Base-by-base conservation (phyloP, 2,888 invertebrate genomes). In the Leptogaster cylindrica region DNA sequence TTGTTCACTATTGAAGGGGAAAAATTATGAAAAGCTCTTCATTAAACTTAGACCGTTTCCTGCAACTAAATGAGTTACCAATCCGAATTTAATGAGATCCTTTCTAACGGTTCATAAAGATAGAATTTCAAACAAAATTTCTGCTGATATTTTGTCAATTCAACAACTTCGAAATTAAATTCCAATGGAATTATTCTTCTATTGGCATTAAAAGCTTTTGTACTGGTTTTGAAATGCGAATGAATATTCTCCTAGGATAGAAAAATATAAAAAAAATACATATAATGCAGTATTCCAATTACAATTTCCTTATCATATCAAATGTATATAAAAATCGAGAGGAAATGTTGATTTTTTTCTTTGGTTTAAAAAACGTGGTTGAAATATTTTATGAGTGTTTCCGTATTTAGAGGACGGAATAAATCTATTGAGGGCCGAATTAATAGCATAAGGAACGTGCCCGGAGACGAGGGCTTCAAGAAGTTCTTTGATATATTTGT, bases 381-480 rank as follows among this genome's bases (percentile, higher is more conserved):
- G 58, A 58, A 58, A 58, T 58, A 58, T 58, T 58, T 58, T 58
- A 58, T 58, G 58, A 58, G 58, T 41, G 58, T 58, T 58, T 16
- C 58, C 25, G 58, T 23, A 58, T 58, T 58, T 41, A 58, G 58
- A 41, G 36, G 41, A 58, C 39, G 39, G 25, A 27, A 58, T 58
- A 58, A 58, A 58, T 58, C 58, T 58, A 58, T 58, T 58, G 58
- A 58, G 58, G 39, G 41, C 39, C 58, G 41, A 58, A 58, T 58
- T 58, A 58, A 58, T 58, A 58, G 58, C 58, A 23, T 27, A 41
- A 58, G 12, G 41, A 39, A 58, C 58, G 58, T 58, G 58, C 52
- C 41, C 14, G 41, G 39, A 58, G 58, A 58, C 58, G 12, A 25
- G 25, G 39, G 46, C 20, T 20, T 58, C 58, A 41, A 41, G 58